Percentiles rank a stretch among this genome's conserved stretches.
Evolutionary conservation across 1,140 invertebrate species (phyloP).

Genomic region (Bemisia tabaci): DNA sequence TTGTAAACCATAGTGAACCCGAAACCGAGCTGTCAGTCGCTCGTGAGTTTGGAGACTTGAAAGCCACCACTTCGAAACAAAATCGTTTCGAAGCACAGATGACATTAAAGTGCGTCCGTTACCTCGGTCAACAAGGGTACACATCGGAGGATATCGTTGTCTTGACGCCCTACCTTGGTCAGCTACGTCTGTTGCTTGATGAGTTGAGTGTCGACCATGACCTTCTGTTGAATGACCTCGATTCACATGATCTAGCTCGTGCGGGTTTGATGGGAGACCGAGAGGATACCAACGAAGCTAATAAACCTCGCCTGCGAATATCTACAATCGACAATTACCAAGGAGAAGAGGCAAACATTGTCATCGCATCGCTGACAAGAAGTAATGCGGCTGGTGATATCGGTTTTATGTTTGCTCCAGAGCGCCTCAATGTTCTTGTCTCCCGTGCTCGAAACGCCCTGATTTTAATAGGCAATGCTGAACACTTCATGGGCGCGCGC

Average conservation of each 20-base stretch:
- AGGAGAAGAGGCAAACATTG: slow-evolving; percentile 73
- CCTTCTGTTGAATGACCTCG: too few species aligned
- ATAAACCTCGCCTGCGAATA: too few species aligned
- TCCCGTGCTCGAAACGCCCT: slow-evolving; percentile 62
- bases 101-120: slow-evolving; percentile 38
- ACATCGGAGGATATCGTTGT: slow-evolving; percentile 43
- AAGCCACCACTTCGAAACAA: too few species aligned
- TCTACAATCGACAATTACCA: slow-evolving; percentile 71
- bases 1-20: slow-evolving; percentile 38
- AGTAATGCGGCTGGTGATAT: slow-evolving; percentile 50
- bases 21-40: too few species aligned
- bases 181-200: too few species aligned
- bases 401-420: slow-evolving; percentile 51
- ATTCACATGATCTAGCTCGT: not conserved
- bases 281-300: slow-evolving; percentile 13
- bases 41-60: too few species aligned
- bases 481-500: too few species aligned
- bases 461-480: slow-evolving; percentile 42
- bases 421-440: slow-evolving; percentile 68
- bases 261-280: not conserved
- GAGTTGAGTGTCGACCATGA: too few species aligned
- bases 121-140: slow-evolving; percentile 45
- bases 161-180: slow-evolving; percentile 48
- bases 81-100: slow-evolving; percentile 39
- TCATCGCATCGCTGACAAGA: slow-evolving; percentile 66